Evolutionary conservation across 2,888 invertebrate genomes (phyloP), one percentile per base, ranked within the genome.

Genomic region (Diachrysia chrysitis): DNA sequence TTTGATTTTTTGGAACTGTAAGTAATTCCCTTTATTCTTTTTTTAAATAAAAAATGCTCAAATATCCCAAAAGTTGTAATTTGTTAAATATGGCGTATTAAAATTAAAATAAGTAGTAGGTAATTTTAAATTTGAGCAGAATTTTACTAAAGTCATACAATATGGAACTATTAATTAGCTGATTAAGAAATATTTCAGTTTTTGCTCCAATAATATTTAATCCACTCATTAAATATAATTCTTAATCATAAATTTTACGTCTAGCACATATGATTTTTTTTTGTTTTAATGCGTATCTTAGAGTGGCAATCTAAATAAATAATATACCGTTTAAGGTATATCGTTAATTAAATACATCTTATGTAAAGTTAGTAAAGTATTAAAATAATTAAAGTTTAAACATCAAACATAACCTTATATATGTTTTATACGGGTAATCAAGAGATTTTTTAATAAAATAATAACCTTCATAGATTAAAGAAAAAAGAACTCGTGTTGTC

Each of bases 1-100:
- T 71, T 76, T 67, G 29, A 58, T 55, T 79, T 35, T 63, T 69
- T 69, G 7, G 25, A 78, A 29, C 54, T 62, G 81, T 82, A 68
- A 82, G 81, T 82, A 17, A 0, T 32, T 29, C 32, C 37, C 58
- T 16, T 9, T 42, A 10, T 23, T 42, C 19, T 19, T 61, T 42
- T 46, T 71, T 12, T 19, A 14, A 58, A n/a, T 42, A 37, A 2
- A 2, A 37, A 37, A 12, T 12, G n/a, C n/a, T 37, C 14, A 37
- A 29, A 29, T 29, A 29, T 29, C 29, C 29, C 2, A 29, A 29
- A 29, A 0, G 5, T 29, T 29, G 29, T 7, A 29, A 29, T 5
- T 29, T 29, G 2, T 29, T 29, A 29, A 29, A 5, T 29, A 29
- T 29, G 1, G 6, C 7, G 29, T n/a, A n/a, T n/a, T 29, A 7